These are phyloP conservation scores for Oligia latruncula DNA, from an alignment of 2,888 invertebrate genomes.

Conservation along the genomic window DNA sequence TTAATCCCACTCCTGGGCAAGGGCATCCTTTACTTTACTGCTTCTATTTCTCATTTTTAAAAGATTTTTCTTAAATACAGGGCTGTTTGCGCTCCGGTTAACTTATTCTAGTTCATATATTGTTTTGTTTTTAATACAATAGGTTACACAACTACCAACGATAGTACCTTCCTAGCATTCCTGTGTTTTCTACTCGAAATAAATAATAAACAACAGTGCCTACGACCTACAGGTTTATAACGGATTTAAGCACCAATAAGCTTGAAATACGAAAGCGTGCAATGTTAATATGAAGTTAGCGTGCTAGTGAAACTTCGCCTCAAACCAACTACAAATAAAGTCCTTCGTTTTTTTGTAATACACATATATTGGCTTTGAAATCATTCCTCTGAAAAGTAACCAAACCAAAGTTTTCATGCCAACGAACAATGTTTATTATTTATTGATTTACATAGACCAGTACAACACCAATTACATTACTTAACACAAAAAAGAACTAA, in stretches of 20 bases:
- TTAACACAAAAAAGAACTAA: neutral
- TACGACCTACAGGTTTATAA: constrained; percentile 14
- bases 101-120: neutral
- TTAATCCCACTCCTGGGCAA: neutral
- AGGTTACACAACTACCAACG: neutral
- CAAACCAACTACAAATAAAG: neutral
- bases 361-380: neutral
- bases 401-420: no score
- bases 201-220: neutral
- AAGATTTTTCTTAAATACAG: neutral
- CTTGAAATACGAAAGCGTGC: constrained; percentile 11
- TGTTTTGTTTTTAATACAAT: neutral
- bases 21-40: neutral
- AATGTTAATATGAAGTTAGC: constrained; percentile 33
- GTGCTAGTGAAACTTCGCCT: neutral
- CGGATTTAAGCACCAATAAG: neutral
- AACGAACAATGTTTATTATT: neutral
- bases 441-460: neutral
- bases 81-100: neutral
- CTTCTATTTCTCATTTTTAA: neutral
- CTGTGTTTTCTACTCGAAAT: neutral
- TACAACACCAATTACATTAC: neutral
- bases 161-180: neutral
- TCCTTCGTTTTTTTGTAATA: neutral
- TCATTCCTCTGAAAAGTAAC: neutral